Conservation (phyloP, 2,797 vertebrate genomes). For the Dryobates pubescens region DNA sequence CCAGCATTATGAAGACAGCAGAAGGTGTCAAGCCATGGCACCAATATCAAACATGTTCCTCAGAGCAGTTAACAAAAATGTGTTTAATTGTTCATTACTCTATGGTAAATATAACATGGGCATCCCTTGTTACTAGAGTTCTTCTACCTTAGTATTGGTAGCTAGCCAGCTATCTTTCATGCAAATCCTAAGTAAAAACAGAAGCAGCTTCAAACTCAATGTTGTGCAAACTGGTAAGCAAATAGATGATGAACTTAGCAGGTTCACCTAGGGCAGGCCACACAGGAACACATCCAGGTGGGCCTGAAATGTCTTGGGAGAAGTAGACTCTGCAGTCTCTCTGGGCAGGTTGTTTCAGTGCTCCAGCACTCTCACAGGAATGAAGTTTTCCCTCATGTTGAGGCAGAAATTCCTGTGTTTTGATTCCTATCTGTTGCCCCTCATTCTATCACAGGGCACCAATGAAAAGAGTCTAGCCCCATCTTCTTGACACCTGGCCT, state of each 20-base stretch:
- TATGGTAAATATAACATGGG: rapidly evolving
- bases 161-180: not conserved
- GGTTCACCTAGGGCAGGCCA: too few species aligned
- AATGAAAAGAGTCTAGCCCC: too few species aligned
- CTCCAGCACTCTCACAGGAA: too few species aligned
- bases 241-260: not conserved
- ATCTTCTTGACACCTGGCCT: too few species aligned
- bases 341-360: too few species aligned
- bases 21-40: not conserved
- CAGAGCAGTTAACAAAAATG: not conserved
- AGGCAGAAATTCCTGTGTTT: too few species aligned
- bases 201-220: not conserved
- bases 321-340: too few species aligned
- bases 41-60: not conserved
- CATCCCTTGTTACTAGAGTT: not conserved
- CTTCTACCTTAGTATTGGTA: not conserved
- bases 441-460: too few species aligned
- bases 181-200: not conserved
- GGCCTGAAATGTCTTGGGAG: not conserved
- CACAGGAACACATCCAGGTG: not conserved
- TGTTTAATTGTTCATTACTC: not conserved
- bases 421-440: too few species aligned
- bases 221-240: not conserved
- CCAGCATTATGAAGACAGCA: not conserved
- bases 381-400: too few species aligned